A percentile compares a stretch with the other conserved stretches of the same genome.
These are phyloP conservation scores for Pocillopora verrucosa DNA, from an alignment of 64 coral and sea anemone species.

Conservation along the genomic window DNA sequence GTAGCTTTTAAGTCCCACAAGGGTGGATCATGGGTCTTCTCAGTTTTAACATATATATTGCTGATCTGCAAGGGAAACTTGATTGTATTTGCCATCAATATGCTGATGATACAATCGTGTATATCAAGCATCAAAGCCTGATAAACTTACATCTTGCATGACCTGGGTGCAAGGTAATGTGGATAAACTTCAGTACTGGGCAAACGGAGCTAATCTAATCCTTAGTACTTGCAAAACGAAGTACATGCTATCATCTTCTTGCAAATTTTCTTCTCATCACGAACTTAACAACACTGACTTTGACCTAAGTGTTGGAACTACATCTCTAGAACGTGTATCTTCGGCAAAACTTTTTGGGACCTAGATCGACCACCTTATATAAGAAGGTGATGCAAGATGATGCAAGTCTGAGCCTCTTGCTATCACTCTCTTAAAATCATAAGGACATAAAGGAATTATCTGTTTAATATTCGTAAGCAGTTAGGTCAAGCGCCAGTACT, in stretches of 20 bases:
- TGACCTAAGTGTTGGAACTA: no score
- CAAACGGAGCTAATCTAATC: constrained; percentile 1
- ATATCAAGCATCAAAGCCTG: constrained; percentile 12
- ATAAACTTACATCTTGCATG: constrained; percentile 5
- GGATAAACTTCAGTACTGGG: background rate
- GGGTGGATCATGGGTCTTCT: background rate
- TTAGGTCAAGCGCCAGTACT: no score
- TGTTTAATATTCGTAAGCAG: no score
- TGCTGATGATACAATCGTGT: background rate
- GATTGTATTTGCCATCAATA: no score
- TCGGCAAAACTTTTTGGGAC: no score
- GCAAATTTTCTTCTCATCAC: constrained; percentile 7
- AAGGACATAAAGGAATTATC: background rate
- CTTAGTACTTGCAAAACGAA: constrained; percentile 20
- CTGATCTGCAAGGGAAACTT: background rate
- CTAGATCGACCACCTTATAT: background rate
- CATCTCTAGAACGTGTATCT: no score
- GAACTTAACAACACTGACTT: background rate
- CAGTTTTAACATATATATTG: background rate
- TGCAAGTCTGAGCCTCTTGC: background rate
- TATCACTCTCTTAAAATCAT: no score
- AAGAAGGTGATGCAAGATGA: background rate
- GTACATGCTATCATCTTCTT: constrained; percentile 18
- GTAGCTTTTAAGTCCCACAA: background rate
- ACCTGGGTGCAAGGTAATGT: background rate